Evolutionary conservation across 2,888 invertebrate genomes (phyloP).

Genomic region (Diogma glabrata): DNA sequence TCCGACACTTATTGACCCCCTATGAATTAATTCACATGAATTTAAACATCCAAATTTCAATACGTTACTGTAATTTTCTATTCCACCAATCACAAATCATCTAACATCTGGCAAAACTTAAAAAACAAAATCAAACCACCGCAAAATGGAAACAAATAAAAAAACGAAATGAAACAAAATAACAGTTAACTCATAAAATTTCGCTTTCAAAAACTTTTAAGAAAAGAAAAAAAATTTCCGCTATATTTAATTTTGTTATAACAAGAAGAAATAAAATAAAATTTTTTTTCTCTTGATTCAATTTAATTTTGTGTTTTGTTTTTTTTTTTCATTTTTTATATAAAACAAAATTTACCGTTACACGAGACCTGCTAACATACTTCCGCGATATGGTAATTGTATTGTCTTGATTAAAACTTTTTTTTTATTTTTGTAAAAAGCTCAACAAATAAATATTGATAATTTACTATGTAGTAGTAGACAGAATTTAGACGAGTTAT

Average conservation of each 20-base stretch:
- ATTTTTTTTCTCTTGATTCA: no score
- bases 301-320: no score
- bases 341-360: conserved; percentile 31
- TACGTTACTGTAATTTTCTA: no score
- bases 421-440: background rate
- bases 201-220: conserved; percentile 7
- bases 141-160: conserved; percentile 2
- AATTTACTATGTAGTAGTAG: background rate
- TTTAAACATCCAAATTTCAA: no score
- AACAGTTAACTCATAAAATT: conserved; percentile 9
- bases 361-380: conserved; percentile 39
- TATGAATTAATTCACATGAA: no score
- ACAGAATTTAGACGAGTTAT: conserved; percentile 1
- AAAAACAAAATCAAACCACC: background rate
- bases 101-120: no score
- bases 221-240: conserved; percentile 2
- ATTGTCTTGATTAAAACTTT: background rate
- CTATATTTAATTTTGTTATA: conserved; percentile 10
- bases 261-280: conserved; percentile 6
- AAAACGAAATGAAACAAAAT: conserved; percentile 3
- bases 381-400: conserved; percentile 26
- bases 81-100: no score
- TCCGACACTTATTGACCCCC: no score
- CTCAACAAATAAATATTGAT: background rate
- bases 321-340: conserved; percentile 7